Conservation (phyloP, 2,113 vertebrate genomes). For the Sinocyclocheilus grahami region DNA sequence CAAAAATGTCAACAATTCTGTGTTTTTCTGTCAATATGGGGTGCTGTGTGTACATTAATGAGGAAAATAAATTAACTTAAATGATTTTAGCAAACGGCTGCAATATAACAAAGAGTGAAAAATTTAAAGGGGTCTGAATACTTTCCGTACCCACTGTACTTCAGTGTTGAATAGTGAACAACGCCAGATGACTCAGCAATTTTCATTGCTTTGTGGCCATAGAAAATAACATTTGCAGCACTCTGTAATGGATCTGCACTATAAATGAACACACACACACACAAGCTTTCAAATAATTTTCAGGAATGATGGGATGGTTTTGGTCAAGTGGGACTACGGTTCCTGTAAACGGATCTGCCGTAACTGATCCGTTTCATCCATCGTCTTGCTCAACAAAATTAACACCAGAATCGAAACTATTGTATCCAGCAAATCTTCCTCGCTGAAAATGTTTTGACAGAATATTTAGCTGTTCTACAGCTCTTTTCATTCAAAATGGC, state of each 20-base stretch:
- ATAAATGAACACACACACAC: conserved; percentile 13
- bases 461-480: background rate
- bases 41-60: no score
- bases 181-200: conserved; percentile 26
- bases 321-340: conserved; percentile 10
- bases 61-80: no score
- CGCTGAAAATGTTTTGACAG: background rate
- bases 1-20: no score
- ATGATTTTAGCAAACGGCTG: no score
- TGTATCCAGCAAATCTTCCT: background rate
- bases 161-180: background rate
- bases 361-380: conserved; percentile 20
- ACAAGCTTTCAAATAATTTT: conserved; percentile 15
- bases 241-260: conserved; percentile 13
- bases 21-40: no score
- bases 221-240: conserved; percentile 11
- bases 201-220: conserved; percentile 7
- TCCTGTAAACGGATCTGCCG: conserved; percentile 16
- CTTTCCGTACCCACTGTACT: no score
- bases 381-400: background rate
- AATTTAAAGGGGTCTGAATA: no score
- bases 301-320: conserved; percentile 15
- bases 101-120: no score
- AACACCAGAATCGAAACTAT: background rate
- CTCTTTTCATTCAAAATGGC: conserved; percentile 37